A percentile compares a stretch with the other conserved stretches of the same genome.
Conservation (phyloP, 2,797 vertebrate species). For the Eupleurogrammus muticus region DNA sequence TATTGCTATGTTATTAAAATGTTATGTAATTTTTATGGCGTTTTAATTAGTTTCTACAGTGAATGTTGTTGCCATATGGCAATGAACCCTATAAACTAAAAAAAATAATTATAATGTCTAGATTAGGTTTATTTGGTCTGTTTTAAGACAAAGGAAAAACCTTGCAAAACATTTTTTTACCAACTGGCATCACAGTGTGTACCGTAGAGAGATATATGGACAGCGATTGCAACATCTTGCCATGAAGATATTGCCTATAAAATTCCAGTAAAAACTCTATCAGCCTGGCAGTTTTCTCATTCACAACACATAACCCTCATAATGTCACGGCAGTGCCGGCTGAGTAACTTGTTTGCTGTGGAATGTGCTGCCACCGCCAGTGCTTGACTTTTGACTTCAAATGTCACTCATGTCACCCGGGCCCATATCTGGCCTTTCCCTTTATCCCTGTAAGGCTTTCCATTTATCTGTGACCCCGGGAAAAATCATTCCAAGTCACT, state of each 20-base stretch:
- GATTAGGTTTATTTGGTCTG: too few species aligned
- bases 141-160: too few species aligned
- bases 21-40: too few species aligned
- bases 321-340: conserved; percentile 28
- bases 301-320: conserved; percentile 16
- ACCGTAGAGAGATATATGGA: conserved; percentile 20
- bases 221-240: conserved; percentile 19
- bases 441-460: conserved; percentile 27
- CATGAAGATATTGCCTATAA: conserved; percentile 1
- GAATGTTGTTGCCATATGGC: too few species aligned
- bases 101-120: too few species aligned
- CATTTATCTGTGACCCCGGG: conserved; percentile 41
- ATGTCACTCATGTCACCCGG: conserved; percentile 71
- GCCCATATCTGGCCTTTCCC: conserved; percentile 31
- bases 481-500: conserved; percentile 67
- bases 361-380: conserved; percentile 31
- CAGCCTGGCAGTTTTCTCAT: conserved; percentile 20
- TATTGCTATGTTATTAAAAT: too few species aligned
- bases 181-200: too few species aligned
- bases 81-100: too few species aligned
- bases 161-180: too few species aligned
- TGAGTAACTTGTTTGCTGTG: conserved; percentile 25
- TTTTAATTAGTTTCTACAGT: too few species aligned
- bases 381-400: conserved; percentile 73
- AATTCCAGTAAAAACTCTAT: not conserved